Conservation (phyloP, 2,113 vertebrate genomes). For the Myiozetetes cayanensis region DNA sequence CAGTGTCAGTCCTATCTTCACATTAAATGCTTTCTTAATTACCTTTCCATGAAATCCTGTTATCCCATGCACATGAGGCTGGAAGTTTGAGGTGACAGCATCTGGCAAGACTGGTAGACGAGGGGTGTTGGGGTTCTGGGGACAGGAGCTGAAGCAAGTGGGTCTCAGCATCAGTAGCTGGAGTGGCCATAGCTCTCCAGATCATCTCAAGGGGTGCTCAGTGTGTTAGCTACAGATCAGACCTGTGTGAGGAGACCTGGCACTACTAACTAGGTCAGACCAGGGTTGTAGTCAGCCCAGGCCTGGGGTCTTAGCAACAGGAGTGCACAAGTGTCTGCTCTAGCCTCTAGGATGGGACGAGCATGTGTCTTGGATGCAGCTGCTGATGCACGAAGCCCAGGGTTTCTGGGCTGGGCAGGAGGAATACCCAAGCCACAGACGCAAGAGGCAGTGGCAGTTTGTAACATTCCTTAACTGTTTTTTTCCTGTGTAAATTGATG, state of each 20-base stretch:
- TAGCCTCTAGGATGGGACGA: not conserved
- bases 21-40: not conserved
- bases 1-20: not conserved
- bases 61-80: not conserved
- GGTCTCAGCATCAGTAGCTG: not conserved
- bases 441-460: not conserved
- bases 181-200: not conserved
- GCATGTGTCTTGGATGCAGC: not conserved
- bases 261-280: not conserved
- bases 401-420: not conserved
- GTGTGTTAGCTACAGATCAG: not conserved
- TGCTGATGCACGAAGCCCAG: not conserved
- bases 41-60: not conserved
- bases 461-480: not conserved
- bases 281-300: not conserved
- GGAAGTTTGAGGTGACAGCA: not conserved
- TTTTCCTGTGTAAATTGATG: not conserved
- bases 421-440: not conserved
- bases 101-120: not conserved
- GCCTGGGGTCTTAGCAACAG: not conserved
- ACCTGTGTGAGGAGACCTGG: not conserved
- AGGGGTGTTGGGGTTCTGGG: not conserved
- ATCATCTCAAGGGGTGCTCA: accelerated
- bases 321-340: not conserved
- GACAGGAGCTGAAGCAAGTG: not conserved